Conservation (phyloP, 2,113 vertebrate genomes). For the Zeus faber region DNA sequence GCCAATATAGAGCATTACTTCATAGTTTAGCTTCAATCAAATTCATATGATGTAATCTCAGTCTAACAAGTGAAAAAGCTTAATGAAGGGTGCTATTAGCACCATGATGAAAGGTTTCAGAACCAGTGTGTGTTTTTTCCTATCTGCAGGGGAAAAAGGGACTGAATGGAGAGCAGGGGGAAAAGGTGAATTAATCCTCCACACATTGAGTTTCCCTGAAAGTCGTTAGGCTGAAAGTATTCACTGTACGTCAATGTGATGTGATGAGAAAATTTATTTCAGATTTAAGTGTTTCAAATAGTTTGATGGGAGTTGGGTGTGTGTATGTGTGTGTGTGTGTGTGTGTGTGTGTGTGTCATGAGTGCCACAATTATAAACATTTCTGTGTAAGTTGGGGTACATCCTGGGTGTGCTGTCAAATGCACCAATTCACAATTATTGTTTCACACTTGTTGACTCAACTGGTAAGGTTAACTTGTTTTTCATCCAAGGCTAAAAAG, state of each 20-base stretch:
- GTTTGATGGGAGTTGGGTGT: background rate
- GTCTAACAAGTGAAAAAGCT: background rate
- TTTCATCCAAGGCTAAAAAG: background rate
- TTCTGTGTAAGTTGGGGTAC: background rate
- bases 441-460: too few species aligned
- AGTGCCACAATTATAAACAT: background rate
- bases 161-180: constrained; percentile 76
- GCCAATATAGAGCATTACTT: constrained; percentile 1
- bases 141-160: constrained; percentile 81
- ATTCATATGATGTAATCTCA: constrained; percentile 12
- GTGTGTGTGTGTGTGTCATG: background rate
- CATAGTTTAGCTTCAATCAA: constrained; percentile 15
- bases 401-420: background rate
- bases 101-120: constrained; percentile 25
- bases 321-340: background rate
- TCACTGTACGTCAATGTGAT: background rate
- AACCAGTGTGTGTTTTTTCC: constrained; percentile 24
- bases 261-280: background rate
- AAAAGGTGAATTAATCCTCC: constrained; percentile 72
- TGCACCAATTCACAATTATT: background rate
- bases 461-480: background rate
- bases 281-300: background rate
- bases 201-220: background rate
- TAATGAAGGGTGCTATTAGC: constrained; percentile 9
- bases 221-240: constrained; percentile 8